Evolutionary conservation across 1,140 invertebrate species (phyloP), one percentile per base, ranked within the genome.

Genomic region (Sycophila sp.): DNA sequence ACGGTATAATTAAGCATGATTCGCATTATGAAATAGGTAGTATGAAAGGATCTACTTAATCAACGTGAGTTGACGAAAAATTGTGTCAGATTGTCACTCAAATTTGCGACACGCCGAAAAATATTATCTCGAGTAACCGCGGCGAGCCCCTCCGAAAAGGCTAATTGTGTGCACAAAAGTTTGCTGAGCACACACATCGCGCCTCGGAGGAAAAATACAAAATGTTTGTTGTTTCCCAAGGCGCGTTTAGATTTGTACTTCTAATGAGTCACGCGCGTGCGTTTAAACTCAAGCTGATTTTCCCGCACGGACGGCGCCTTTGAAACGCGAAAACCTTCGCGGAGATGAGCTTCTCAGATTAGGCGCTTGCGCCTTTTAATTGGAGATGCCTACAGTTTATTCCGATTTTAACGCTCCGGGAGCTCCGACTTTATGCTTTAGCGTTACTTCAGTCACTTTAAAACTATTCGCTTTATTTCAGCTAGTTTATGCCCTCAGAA

Each of bases 291-390:
- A 49, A 24, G 45, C n/a, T 45, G 30, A 8, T 58, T 38, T n/a
- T 38, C 17, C 53, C 17, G 17, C 19, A 22, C 11, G 0, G 28
- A 30, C 30, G 45, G 34, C 47, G 49, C 32, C 19, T 40, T 38
- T 65, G 49, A 65, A 65, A 53, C 7, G 62, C 38, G 47, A 65
- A 53, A 65, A 65, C 24, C 22, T 60, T 5, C 55, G 26, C 26
- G 13, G 32, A 22, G 62, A 65, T 65, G 47, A 13, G 24, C 45
- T 28, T 32, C 22, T 58, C 38, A 58, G 55, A 58, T 58, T 58
- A 58, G 34, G 7, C 32, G 42, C 19, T 36, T 36, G 34, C 47
- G 47, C 22, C 38, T 40, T 65, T 65, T 64, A 49, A 64, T 51
- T 51, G 17, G 60, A 17, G 17, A 38, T 28, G 62, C 30, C 28